Base-by-base conservation (phyloP, 2,888 invertebrate genomes). In the Polyommatus icarus region DNA sequence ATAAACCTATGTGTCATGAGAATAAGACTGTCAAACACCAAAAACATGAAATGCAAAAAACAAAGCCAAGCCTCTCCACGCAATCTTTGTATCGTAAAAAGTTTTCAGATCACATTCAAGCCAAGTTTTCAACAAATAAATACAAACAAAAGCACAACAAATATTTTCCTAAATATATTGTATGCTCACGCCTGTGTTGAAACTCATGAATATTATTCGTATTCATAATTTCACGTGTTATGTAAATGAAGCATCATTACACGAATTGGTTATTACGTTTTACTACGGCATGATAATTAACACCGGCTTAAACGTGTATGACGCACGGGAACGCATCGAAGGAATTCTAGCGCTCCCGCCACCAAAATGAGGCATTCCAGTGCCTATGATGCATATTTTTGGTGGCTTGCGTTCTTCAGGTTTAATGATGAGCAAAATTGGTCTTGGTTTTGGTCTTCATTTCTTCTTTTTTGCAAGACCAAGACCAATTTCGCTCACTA, bases 171-270 rank as follows among this genome's bases (percentile, higher is more conserved):
- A 32, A 32, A 15, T 29, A 67, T 5, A 67, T 15, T 67, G 67
- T 67, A 67, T 15, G 67, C 67, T 61, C 61, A 61, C 8, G 71
- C n/a, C 7, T 71, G 24, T 40, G 40, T 20, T 72, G n/a, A 40
- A 40, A 72, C 36, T 72, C 72, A 72, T 40, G 72, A 72, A 72
- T 72, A 36, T 36, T 32, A 71, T 71, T 71, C 72, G 20, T 40
- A 40, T 72, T 72, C 72, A 40, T 40, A 72, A 72, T 72, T 72
- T 40, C 12, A 72, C 72, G 20, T 72, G 40, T 40, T 72, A 72
- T 72, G 72, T 40, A 72, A 72, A 72, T 72, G 72, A 72, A 40
- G 72, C 72, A 40, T 72, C 72, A 72, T 72, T 40, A 40, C 72
- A 72, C n/a, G 72, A 72, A 72, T 72, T 40, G 72, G 72, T 40